These are phyloP conservation scores for Odontocolon sp. DNA, from an alignment of 2,888 invertebrate genomes.

Conservation along the genomic window DNA sequence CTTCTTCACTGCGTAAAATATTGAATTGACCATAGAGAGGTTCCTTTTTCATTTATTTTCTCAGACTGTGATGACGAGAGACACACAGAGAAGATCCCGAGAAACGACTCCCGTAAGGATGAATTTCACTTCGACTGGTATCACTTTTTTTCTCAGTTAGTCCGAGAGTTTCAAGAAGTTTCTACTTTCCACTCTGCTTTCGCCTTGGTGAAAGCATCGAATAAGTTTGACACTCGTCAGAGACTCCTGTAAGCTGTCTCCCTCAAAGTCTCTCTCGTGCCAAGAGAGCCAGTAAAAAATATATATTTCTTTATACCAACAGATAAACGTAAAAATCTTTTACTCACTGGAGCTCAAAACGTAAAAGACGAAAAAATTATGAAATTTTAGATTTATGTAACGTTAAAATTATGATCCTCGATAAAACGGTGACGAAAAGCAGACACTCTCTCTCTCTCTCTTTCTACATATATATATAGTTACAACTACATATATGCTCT, in stretches of 20 bases:
- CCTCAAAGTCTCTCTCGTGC: too few species aligned
- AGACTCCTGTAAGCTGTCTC: background rate
- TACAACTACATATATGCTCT: too few species aligned
- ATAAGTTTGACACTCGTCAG: conserved; percentile 53
- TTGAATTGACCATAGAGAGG: conserved; percentile 57
- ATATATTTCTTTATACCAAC: too few species aligned
- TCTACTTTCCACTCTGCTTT: conserved; percentile 1
- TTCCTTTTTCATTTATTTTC: conserved; percentile 61
- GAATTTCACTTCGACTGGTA: conserved; percentile 50
- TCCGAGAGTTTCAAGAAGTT: conserved; percentile 46
- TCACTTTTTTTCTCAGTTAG: conserved; percentile 42
- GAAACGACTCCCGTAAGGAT: conserved; percentile 35
- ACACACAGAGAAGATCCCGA: conserved; percentile 13
- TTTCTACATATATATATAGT: too few species aligned
- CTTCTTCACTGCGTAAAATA: conserved; percentile 58
- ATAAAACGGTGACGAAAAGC: too few species aligned
- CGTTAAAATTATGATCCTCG: too few species aligned
- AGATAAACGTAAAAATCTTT: too few species aligned
- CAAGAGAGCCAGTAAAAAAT: too few species aligned
- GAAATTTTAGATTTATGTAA: too few species aligned
- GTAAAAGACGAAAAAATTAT: too few species aligned
- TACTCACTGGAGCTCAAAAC: too few species aligned
- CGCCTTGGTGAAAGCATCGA: conserved; percentile 16
- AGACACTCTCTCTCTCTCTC: too few species aligned
- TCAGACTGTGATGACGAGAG: conserved; percentile 45